These are phyloP conservation scores for Noctua comes DNA, from an alignment of 2,888 invertebrate species.

Conservation along the genomic window DNA sequence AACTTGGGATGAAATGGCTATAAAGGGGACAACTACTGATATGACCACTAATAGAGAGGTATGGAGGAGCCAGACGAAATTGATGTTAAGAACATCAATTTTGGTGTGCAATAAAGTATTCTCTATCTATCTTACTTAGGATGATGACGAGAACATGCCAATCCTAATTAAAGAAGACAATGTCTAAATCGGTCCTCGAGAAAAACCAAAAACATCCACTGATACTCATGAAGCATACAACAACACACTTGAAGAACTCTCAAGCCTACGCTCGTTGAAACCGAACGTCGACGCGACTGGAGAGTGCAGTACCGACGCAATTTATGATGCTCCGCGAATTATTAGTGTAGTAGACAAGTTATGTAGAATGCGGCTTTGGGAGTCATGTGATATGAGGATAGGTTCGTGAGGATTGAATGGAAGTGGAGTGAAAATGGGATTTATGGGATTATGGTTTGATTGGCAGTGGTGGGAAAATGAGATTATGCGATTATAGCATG, in stretches of 20 bases:
- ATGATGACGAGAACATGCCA: neutral
- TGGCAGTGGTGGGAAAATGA: neutral
- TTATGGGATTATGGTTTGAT: neutral
- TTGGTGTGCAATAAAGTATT: neutral
- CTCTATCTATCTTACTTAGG: neutral
- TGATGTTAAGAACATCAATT: too few species aligned
- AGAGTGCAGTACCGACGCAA: constrained; percentile 47
- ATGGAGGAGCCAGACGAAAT: neutral
- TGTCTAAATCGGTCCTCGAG: neutral
- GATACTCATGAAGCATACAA: constrained; percentile 9
- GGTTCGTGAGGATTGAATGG: constrained; percentile 1
- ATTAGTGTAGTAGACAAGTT: constrained; percentile 41
- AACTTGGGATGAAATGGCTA: neutral
- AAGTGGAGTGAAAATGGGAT: neutral
- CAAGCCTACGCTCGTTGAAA: constrained; percentile 53
- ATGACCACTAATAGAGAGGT: neutral
- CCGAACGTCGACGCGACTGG: constrained; percentile 37
- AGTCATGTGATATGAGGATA: constrained; percentile 34
- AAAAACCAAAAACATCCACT: constrained; percentile 22
- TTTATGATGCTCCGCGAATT: constrained; percentile 51
- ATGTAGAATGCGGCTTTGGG: constrained; percentile 51
- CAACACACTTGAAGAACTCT: constrained; percentile 31
- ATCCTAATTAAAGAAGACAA: neutral
- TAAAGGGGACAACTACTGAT: neutral
- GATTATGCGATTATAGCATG: neutral